Evolutionary conservation across 2,888 invertebrate species (phyloP).

Genomic region (Electrophaes corylata): DNA sequence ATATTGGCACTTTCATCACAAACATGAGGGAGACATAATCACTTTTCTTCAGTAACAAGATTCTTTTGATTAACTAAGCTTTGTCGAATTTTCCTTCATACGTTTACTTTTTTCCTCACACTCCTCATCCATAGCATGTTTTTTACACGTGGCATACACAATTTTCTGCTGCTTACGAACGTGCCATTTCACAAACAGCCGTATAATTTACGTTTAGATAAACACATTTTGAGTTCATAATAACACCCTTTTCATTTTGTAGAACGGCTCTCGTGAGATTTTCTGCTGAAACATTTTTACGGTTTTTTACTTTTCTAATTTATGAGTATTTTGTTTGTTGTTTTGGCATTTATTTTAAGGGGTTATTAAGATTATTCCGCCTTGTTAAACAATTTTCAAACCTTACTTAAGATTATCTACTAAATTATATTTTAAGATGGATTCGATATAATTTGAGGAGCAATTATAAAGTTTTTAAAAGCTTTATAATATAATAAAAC

Average conservation of each 20-base stretch:
- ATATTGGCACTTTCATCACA: too few species aligned
- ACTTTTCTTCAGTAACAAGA: too few species aligned
- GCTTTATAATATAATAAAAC: too few species aligned
- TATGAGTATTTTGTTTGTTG: conserved; percentile 23
- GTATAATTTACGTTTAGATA: conserved; percentile 49
- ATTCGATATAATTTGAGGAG: too few species aligned
- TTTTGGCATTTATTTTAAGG: conserved; percentile 16
- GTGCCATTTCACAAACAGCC: conserved; percentile 31
- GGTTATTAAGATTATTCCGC: conserved; percentile 1
- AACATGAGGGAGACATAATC: too few species aligned
- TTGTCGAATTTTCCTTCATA: conserved; percentile 27
- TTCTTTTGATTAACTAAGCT: conserved; percentile 16
- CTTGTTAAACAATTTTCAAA: too few species aligned
- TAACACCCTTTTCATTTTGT: conserved; percentile 41
- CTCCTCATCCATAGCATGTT: conserved; percentile 13
- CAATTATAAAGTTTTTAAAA: not conserved
- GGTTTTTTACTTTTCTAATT: conserved; percentile 24
- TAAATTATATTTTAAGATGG: too few species aligned
- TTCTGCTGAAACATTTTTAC: conserved; percentile 25
- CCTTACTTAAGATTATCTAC: too few species aligned
- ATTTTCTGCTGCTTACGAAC: conserved; percentile 27
- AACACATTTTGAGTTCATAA: conserved; percentile 51
- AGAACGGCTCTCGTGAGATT: conserved; percentile 31
- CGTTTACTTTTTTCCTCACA: conserved; percentile 17
- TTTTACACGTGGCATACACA: conserved; percentile 26